These are phyloP conservation scores for Rachycentron canadum DNA, from an alignment of 2,797 vertebrate genomes.

Conservation along the genomic window DNA sequence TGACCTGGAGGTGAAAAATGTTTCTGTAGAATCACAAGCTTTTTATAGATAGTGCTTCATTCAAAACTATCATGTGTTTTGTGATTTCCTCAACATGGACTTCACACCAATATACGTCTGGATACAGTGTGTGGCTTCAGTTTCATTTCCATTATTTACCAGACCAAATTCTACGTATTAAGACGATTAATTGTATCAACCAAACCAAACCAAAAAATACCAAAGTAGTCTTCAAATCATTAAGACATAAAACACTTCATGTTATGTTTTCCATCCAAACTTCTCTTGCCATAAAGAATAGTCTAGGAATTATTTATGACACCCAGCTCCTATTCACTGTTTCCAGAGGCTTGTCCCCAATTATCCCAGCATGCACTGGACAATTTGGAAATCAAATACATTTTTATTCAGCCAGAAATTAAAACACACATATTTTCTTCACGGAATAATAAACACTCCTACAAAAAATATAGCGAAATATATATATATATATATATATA, in stretches of 20 bases:
- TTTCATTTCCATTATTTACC: neutral
- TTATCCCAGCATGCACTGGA: constrained; percentile 1
- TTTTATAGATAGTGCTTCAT: neutral
- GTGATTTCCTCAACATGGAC: neutral
- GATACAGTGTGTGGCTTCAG: neutral
- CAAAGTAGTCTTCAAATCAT: neutral
- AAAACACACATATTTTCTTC: neutral
- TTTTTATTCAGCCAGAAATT: neutral
- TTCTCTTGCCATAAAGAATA: neutral
- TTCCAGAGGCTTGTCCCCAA: too few relatives aligned
- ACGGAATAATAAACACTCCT: too few relatives aligned
- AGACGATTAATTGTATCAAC: neutral
- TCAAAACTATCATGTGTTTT: neutral
- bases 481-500: too few relatives aligned
- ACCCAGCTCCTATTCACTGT: neutral
- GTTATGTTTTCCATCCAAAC: neutral
- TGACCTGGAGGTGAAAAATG: constrained; percentile 20
- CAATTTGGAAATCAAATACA: neutral
- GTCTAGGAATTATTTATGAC: neutral
- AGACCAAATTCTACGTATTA: neutral
- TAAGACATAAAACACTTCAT: neutral
- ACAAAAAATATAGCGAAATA: too few relatives aligned
- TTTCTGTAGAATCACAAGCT: constrained; percentile 10
- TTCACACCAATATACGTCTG: neutral
- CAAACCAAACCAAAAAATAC: neutral